Evolutionary conservation across 2,113 vertebrate species (phyloP).

Genomic region (Pseudolaguvia tuberculata): DNA sequence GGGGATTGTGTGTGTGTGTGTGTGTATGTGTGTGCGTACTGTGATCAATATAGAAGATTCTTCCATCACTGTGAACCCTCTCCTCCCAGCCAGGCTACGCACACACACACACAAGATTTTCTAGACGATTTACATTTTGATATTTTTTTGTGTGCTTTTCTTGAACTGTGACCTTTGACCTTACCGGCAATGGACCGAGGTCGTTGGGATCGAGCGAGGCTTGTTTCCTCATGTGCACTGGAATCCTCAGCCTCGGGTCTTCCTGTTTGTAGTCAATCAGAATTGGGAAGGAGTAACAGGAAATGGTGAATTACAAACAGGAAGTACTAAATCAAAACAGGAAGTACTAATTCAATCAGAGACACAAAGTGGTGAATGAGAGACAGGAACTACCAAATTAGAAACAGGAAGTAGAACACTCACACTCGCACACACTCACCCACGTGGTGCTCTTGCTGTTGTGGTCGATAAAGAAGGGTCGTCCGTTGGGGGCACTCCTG

Average conservation of each 20-base stretch:
- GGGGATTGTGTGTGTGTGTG: no score
- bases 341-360: slow-evolving; percentile 43
- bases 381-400: no score
- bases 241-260: slow-evolving; percentile 84
- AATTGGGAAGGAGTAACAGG: no score
- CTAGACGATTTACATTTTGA: neutral
- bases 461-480: slow-evolving; percentile 93
- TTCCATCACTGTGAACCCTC: slow-evolving; percentile 85
- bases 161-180: slow-evolving; percentile 34
- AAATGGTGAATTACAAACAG: slow-evolving; percentile 35
- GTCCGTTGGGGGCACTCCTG: slow-evolving; percentile 81
- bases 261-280: slow-evolving; percentile 81
- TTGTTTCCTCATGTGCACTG: slow-evolving; percentile 74
- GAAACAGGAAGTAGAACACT: neutral
- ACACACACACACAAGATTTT: slow-evolving; percentile 20
- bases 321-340: slow-evolving; percentile 45
- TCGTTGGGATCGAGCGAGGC: slow-evolving; percentile 79
- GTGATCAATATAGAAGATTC: slow-evolving; percentile 96
- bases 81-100: slow-evolving; percentile 95
- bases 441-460: slow-evolving; percentile 91
- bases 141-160: no score
- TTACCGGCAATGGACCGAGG: slow-evolving; percentile 86
- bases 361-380: slow-evolving; percentile 41
- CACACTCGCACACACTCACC: slow-evolving; percentile 65
- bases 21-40: slow-evolving; percentile 67